Percentiles rank a stretch among this genome's conserved stretches.
Evolutionary conservation across 2,797 vertebrate species (phyloP).

Genomic region (Eptatretus atami): DNA sequence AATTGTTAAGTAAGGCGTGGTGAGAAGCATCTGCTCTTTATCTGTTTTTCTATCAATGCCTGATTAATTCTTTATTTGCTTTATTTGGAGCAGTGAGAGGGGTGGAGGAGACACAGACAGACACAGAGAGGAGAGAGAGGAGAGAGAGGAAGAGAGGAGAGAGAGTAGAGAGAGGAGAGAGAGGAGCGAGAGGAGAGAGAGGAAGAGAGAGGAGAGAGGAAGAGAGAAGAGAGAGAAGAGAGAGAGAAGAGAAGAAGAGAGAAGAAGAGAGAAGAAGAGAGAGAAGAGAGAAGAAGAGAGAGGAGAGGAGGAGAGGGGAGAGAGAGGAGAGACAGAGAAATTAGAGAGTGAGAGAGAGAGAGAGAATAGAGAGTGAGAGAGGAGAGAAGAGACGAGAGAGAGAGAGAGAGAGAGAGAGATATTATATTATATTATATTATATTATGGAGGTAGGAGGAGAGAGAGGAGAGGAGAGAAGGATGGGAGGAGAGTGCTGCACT

Average conservation of each 20-base stretch:
- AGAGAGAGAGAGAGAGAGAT: no score
- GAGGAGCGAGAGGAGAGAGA: not conserved
- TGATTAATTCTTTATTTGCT: not conserved
- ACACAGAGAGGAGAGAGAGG: not conserved
- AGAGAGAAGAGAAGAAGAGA: not conserved
- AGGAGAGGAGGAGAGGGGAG: not conserved
- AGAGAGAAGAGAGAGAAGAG: not conserved
- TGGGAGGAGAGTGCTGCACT: no score
- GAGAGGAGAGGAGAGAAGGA: no score
- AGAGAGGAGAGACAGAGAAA: not conserved
- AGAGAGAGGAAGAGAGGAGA: not conserved
- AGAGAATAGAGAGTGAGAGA: not conserved
- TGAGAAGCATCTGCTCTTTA: no score
- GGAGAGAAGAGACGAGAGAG: not conserved
- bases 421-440: no score
- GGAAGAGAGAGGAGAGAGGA: not conserved
- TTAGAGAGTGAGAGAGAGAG: no score
- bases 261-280: not conserved
- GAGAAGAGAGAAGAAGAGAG: not conserved
- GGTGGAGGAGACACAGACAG: not conserved
- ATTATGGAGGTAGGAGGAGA: no score
- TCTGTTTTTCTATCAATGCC: no score
- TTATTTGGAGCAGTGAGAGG: not conserved
- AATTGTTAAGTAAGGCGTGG: no score
- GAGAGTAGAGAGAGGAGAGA: not conserved